Conservation (phyloP, 2,888 invertebrate genomes). For the Clitarchus hookeri region DNA sequence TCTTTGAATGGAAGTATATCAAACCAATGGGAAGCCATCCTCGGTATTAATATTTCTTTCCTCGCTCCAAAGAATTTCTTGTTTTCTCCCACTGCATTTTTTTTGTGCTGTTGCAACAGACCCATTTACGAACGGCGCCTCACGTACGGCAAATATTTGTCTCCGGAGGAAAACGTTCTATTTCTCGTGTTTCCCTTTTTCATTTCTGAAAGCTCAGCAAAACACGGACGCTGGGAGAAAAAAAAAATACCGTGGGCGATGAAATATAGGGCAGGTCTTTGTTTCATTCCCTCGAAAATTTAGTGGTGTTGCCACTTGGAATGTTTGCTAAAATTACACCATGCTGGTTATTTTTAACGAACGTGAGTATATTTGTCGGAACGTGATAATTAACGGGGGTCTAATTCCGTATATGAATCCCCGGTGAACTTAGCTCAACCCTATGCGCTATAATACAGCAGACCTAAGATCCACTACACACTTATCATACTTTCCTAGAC, state of each 20-base stretch:
- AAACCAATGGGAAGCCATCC: background rate
- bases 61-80: background rate
- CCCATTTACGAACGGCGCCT: background rate
- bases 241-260: background rate
- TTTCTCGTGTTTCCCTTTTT: background rate
- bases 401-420: too few species aligned
- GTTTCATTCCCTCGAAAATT: too few species aligned
- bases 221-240: background rate
- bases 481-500: too few species aligned
- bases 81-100: background rate
- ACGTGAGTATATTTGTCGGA: too few species aligned
- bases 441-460: too few species aligned
- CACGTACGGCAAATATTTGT: constrained; percentile 14
- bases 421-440: too few species aligned
- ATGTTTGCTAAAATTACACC: too few species aligned
- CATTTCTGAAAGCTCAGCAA: background rate
- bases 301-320: too few species aligned
- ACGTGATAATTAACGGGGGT: too few species aligned
- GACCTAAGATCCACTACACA: too few species aligned
- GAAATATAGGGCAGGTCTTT: background rate
- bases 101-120: background rate
- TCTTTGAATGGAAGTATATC: background rate
- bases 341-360: too few species aligned
- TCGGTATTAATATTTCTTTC: background rate
- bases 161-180: background rate